Evolutionary conservation across 1,140 invertebrate genomes (phyloP).

Genomic region (Chionoecetes opilio): DNA sequence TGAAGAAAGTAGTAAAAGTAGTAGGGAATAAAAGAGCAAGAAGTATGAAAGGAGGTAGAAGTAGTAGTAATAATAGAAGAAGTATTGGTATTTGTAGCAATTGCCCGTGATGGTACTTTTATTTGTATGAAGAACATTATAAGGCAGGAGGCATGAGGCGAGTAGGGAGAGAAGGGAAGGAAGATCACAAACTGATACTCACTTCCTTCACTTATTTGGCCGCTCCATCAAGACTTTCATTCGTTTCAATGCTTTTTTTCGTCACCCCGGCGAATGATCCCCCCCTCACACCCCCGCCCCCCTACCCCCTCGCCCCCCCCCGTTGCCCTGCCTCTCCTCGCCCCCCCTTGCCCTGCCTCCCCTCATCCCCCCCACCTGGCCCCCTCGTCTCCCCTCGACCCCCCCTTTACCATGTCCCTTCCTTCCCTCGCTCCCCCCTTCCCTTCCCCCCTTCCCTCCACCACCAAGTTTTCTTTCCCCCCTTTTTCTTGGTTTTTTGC

Average conservation of each 20-base stretch:
- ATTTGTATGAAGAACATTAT: too few relatives aligned
- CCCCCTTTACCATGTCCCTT: too few relatives aligned
- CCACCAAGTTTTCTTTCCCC: too few relatives aligned
- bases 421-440: too few relatives aligned
- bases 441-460: too few relatives aligned
- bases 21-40: not conserved
- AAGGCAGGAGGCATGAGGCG: not conserved
- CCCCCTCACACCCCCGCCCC: not conserved
- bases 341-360: not conserved
- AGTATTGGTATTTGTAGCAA: too few relatives aligned
- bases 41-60: not conserved
- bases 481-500: too few relatives aligned
- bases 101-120: too few relatives aligned
- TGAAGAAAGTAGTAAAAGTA: not conserved
- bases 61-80: too few relatives aligned
- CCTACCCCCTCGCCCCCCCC: not conserved
- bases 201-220: not conserved
- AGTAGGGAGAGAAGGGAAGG: not conserved
- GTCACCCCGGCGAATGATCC: not conserved
- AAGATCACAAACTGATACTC: not conserved
- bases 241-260: constrained; percentile 6
- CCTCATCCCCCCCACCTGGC: not conserved
- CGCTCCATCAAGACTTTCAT: not conserved
- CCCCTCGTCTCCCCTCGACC: not conserved
- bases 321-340: too few relatives aligned